Evolutionary conservation across 2,797 vertebrate genomes (phyloP), one percentile per base, ranked within the genome.

Genomic region (Schizothorax lantsangensis): DNA sequence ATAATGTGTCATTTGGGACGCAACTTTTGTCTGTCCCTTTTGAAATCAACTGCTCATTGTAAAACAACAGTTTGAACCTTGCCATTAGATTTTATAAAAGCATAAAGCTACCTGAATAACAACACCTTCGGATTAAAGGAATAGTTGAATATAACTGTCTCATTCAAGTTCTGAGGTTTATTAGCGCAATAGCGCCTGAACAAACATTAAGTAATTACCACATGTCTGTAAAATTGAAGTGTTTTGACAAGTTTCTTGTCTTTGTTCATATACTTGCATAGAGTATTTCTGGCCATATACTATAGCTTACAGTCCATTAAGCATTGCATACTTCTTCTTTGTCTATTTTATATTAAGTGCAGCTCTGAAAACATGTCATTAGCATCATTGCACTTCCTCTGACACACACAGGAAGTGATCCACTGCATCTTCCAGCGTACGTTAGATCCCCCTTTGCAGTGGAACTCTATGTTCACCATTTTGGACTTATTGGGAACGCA

Each of bases 391-490:
- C 98, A 99, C 54, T 93, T 95, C 93, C 92, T 96, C 90, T 98
- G 97, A 87, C 98, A 99, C 84, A 98, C 96, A 0, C 98, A 99
- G 0, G 98, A 98, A 0, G 93, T 97, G 90, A 99, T 96, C 98
- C 97, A 99, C 93, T 97, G 97, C 97, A 99, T 97, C 94, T 96
- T 97, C 98, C 98, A 99, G 84, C 93, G 94, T 36, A 96, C 95
- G 21, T 83, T 95, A 62, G 95, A 91, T 91, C 96, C 96, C 0
- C 92, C 95, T 75, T 95, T 95, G 87, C 98, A 99, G 17, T 95
- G 94, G 88, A 99, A 99, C 90, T 95, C 93, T 68, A 99, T 92
- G 0, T 95, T 96, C 88, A 97, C 96, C 92, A 96, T 96, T 89
- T 89, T 95, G 12, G 97, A 98, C 90, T 96, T 97, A 84, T 95